Conservation (phyloP, 2,113 vertebrate species). For the Microcebus murinus region DNA sequence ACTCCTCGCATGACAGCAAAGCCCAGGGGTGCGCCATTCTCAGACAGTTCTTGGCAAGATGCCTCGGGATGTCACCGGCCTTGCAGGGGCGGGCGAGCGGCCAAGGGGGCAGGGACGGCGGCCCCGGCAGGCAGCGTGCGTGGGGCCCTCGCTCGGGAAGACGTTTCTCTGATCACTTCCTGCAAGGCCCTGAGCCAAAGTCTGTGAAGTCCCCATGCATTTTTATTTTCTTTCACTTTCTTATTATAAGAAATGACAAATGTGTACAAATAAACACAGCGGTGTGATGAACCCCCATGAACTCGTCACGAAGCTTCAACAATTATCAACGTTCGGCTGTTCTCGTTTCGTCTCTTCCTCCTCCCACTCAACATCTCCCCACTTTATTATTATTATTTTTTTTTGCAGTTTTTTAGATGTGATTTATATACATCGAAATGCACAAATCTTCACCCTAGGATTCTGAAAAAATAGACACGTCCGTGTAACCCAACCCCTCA, state of each 20-base stretch:
- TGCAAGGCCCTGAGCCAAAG: not conserved
- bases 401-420: not conserved
- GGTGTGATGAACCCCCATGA: accelerated
- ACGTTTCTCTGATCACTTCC: not conserved
- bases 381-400: not conserved
- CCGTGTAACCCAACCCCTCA: not conserved
- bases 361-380: not conserved
- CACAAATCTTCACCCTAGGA: not conserved
- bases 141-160: not conserved
- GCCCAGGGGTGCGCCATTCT: not conserved
- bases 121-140: accelerated
- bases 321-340: not conserved
- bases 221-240: not conserved
- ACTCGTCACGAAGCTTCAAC: not conserved
- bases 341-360: not conserved
- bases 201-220: not conserved
- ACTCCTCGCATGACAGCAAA: not conserved
- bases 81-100: not conserved
- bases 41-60: slow-evolving; percentile 32
- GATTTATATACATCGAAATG: not conserved
- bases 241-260: not conserved
- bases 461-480: not conserved
- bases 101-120: not conserved
- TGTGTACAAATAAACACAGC: not conserved
- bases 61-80: not conserved